Percentiles rank a stretch among this genome's conserved stretches.
These are phyloP conservation scores for Syngnathus acus DNA, from an alignment of 2,797 vertebrate species.

Conservation along the genomic window DNA sequence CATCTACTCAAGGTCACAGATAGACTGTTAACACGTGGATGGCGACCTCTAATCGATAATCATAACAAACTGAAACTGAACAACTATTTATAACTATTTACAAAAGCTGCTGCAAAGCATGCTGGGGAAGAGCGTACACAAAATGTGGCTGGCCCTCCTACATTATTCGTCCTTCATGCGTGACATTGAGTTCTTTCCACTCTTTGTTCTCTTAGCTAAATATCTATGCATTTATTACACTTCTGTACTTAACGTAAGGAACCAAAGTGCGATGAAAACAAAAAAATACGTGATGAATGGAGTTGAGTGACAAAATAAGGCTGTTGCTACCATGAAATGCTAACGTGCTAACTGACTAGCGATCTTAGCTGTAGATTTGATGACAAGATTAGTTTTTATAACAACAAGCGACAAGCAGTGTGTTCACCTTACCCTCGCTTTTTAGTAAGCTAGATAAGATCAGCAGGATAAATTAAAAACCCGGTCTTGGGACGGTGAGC, in stretches of 20 bases:
- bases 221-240: not conserved
- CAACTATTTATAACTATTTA: too few species aligned
- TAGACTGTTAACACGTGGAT: too few species aligned
- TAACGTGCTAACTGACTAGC: not conserved
- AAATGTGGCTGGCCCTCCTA: not conserved
- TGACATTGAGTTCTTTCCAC: not conserved
- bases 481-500: too few species aligned
- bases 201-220: not conserved
- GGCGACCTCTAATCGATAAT: too few species aligned
- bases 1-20: too few species aligned
- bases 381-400: too few species aligned
- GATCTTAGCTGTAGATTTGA: slow-evolving; percentile 15
- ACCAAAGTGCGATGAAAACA: not conserved
- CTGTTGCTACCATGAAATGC: not conserved
- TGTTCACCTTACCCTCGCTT: slow-evolving; percentile 5
- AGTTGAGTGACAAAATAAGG: not conserved
- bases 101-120: too few species aligned
- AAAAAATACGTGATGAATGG: not conserved
- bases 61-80: too few species aligned
- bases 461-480: too few species aligned
- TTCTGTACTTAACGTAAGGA: not conserved
- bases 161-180: not conserved
- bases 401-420: not conserved
- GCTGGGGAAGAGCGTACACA: not conserved
- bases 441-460: not conserved